Evolutionary conservation across 2,113 vertebrate genomes (phyloP).

Genomic region (Neolamprologus toae): DNA sequence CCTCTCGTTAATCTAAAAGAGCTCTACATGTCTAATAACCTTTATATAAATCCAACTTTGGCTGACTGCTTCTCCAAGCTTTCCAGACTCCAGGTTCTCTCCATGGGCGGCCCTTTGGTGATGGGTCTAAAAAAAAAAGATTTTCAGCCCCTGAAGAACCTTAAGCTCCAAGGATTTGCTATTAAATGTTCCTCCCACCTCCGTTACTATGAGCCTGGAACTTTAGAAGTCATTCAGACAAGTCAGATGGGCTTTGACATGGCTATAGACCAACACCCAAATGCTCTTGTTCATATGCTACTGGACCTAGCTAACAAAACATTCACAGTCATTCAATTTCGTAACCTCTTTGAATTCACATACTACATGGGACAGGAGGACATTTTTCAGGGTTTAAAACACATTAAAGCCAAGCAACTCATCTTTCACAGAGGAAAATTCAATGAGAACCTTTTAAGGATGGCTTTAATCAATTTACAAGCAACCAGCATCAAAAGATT

Average conservation of each 20-base stretch:
- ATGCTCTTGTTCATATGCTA: slow-evolving; percentile 60
- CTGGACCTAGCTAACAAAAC: slow-evolving; percentile 69
- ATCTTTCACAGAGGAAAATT: slow-evolving; percentile 80
- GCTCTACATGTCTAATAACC: slow-evolving; percentile 78
- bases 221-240: slow-evolving; percentile 67
- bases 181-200: slow-evolving; percentile 75
- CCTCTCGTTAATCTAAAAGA: slow-evolving; percentile 54
- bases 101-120: slow-evolving; percentile 73
- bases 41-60: slow-evolving; percentile 59
- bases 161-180: slow-evolving; percentile 62
- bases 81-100: slow-evolving; percentile 56
- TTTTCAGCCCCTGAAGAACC: slow-evolving; percentile 60
- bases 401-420: slow-evolving; percentile 48
- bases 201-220: slow-evolving; percentile 69
- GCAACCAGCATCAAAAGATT: slow-evolving; percentile 49
- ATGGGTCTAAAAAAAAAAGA: slow-evolving; percentile 55
- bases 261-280: slow-evolving; percentile 65
- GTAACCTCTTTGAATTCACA: slow-evolving; percentile 79
- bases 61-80: slow-evolving; percentile 57
- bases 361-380: slow-evolving; percentile 68
- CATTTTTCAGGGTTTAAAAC: slow-evolving; percentile 66
- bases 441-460: slow-evolving; percentile 76
- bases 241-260: slow-evolving; percentile 71
- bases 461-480: slow-evolving; percentile 70
- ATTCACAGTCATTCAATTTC: slow-evolving; percentile 68